phyloP scores from a whole-genome alignment of 2,113 vertebrate genomes.

The Butastur rufipennis region DNA sequence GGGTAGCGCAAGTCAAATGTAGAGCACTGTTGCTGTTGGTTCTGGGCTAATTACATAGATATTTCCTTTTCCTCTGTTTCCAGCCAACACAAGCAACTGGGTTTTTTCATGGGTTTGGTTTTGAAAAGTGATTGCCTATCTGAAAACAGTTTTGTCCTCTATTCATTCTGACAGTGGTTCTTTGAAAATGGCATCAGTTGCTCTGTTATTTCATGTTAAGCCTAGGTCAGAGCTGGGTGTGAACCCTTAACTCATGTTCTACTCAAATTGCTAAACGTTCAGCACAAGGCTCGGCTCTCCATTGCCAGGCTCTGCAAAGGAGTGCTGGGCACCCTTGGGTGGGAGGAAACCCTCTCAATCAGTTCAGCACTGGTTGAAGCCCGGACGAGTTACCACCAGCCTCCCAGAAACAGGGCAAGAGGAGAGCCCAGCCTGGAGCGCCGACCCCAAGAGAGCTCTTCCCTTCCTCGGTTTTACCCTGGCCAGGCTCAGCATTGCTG shows the following conservation, averaged over 20 bases:
- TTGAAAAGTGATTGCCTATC: not conserved
- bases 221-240: not conserved
- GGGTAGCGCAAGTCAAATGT: not conserved
- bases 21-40: not conserved
- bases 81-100: not conserved
- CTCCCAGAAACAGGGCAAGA: not conserved
- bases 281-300: rapidly evolving
- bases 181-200: not conserved
- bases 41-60: not conserved
- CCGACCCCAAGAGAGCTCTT: not conserved
- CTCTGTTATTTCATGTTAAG: not conserved
- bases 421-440: not conserved
- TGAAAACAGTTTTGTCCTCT: not conserved
- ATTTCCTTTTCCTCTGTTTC: not conserved
- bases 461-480: not conserved
- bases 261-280: not conserved
- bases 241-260: not conserved
- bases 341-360: not conserved
- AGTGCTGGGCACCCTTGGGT: not conserved
- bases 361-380: not conserved
- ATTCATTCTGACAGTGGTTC: not conserved
- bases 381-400: not conserved
- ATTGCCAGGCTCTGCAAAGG: not conserved
- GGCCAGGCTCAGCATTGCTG: not conserved
- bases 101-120: not conserved